Evolutionary conservation across 2,797 vertebrate genomes (phyloP).

Genomic region (Lepidocolaptes lacrymiger): DNA sequence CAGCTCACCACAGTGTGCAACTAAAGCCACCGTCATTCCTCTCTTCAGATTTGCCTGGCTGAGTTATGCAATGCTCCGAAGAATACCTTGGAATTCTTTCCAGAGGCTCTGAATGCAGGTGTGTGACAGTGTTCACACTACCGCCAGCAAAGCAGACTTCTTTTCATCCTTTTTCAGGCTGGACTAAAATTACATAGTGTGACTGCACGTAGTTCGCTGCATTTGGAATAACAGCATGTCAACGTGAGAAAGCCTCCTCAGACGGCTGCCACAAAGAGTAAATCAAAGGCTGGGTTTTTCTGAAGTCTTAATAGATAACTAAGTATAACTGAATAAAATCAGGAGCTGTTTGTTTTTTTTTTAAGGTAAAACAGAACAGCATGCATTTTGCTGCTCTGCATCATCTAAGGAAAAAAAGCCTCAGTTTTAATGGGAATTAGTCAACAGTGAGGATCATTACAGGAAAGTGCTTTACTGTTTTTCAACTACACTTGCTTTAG

Average conservation of each 20-base stretch:
- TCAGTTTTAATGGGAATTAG: conserved; percentile 51
- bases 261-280: conserved; percentile 53
- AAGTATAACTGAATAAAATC: conserved; percentile 33
- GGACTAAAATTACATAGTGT: conserved; percentile 51
- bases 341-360: not conserved
- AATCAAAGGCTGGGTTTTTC: conserved; percentile 41
- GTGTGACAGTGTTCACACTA: conserved; percentile 24
- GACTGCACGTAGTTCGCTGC: conserved; percentile 32
- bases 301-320: conserved; percentile 61
- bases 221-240: conserved; percentile 68
- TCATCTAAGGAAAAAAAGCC: conserved; percentile 35
- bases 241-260: conserved; percentile 57
- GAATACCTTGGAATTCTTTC: conserved; percentile 73
- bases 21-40: conserved; percentile 61
- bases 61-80: conserved; percentile 82
- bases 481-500: conserved; percentile 13
- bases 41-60: conserved; percentile 68
- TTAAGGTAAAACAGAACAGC: not conserved
- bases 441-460: conserved; percentile 50
- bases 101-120: conserved; percentile 71
- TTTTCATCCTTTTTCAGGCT: conserved; percentile 33
- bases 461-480: conserved; percentile 28
- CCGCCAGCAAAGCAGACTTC: conserved; percentile 26
- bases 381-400: conserved; percentile 11
- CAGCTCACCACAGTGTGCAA: conserved; percentile 71